Evolutionary conservation across 2,888 invertebrate species (phyloP), one percentile per base, ranked within the genome.

Genomic region (Perdita meconis): DNA sequence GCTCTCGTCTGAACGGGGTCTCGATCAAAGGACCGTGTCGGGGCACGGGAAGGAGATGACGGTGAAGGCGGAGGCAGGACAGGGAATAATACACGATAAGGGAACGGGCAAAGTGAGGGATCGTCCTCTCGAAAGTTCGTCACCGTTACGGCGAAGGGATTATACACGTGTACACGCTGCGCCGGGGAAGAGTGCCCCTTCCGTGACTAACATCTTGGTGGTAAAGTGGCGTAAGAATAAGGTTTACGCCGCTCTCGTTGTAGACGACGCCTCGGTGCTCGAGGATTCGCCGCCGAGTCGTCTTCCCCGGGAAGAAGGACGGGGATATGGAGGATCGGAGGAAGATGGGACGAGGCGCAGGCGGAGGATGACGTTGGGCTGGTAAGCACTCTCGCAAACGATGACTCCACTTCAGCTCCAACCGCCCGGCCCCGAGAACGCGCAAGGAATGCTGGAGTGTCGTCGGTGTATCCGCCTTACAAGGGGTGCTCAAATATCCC

Each of bases 191-290:
- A 78, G 79, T 81, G 79, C 69, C 78, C 87, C 88, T 87, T 84
- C 77, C 84, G 86, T 80, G 85, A 81, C 89, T 88, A 80, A 88
- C 89, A 90, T 90, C 89, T 90, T 88, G 44, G 88, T 89, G 87
- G 85, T 86, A 91, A 89, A 91, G 92, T 91, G 87, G 91, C 90
- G 90, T 91, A 92, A 92, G 92, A 92, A 92, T 92, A 92, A 92
- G 91, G 91, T 92, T 92, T 91, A 87, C 89, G 84, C 84, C 86
- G 84, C 70, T 72, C 78, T 84, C 75, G 84, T 85, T 80, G 81
- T 81, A 83, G 82, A 85, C 83, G 86, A 82, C 81, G 81, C 82
- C 82, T 80, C 79, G 83, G 78, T 79, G 80, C 87, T 85, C 80
- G 83, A 86, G 82, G 83, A 80, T 76, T 81, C 85, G 78, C 80